phyloP scores from a whole-genome alignment of 2,888 invertebrate genomes.

The Sarcophaga carnaria region DNA sequence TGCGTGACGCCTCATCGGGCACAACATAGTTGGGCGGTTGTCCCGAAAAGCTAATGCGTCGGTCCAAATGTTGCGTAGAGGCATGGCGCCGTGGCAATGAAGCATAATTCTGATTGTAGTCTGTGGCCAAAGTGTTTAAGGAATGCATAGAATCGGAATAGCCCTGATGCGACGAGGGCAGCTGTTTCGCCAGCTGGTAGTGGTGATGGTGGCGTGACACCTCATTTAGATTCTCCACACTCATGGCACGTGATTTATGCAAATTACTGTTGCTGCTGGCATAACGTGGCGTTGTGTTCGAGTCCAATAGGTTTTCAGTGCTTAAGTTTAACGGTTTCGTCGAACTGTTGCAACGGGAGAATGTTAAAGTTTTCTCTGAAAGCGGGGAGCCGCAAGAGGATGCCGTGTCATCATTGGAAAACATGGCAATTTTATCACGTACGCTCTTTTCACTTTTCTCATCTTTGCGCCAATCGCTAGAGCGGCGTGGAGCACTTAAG shows the following conservation, averaged over 20 bases:
- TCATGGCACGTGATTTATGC: slow-evolving; percentile 83
- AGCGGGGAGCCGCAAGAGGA: slow-evolving; percentile 32
- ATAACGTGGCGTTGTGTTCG: slow-evolving; percentile 63
- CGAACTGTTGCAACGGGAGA: slow-evolving; percentile 70
- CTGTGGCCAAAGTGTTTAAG: slow-evolving; percentile 76
- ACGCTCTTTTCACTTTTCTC: slow-evolving; percentile 91
- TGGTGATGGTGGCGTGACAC: slow-evolving; percentile 76
- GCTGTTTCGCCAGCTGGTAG: slow-evolving; percentile 77
- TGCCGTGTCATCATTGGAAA: slow-evolving; percentile 84
- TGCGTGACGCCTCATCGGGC: slow-evolving; percentile 82
- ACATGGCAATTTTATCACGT: slow-evolving; percentile 93
- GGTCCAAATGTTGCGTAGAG: slow-evolving; percentile 71
- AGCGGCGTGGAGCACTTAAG: slow-evolving; percentile 77
- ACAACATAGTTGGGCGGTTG: slow-evolving; percentile 71
- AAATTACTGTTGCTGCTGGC: slow-evolving; percentile 69
- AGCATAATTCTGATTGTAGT: slow-evolving; percentile 76
- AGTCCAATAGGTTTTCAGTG: slow-evolving; percentile 79
- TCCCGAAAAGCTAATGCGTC: slow-evolving; percentile 77
- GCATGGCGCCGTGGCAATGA: slow-evolving; percentile 74
- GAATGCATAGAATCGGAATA: slow-evolving; percentile 81
- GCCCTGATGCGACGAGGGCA: slow-evolving; percentile 75
- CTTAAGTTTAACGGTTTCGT: slow-evolving; percentile 80
- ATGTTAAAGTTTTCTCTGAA: slow-evolving; percentile 65
- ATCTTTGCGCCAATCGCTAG: slow-evolving; percentile 85
- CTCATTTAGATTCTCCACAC: slow-evolving; percentile 83